phyloP scores from a whole-genome alignment of 2,888 invertebrate genomes.

The Xanthorhoe designata region DNA sequence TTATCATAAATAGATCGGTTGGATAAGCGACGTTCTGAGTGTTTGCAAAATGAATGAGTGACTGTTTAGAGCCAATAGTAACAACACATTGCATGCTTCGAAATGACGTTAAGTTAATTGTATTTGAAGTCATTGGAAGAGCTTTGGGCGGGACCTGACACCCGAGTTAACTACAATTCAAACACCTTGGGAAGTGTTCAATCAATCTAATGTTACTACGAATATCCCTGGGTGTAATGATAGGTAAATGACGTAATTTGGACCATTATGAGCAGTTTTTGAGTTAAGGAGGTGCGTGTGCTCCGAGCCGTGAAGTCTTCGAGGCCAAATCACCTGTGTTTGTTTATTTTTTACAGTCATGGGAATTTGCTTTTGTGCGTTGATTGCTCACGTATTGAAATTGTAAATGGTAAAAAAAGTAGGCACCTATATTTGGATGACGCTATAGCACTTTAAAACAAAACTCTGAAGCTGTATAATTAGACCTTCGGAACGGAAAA shows the following conservation, averaged over 20 bases:
- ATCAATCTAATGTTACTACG: not conserved
- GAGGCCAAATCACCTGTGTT: constrained; percentile 64
- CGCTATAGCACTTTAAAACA: constrained; percentile 24
- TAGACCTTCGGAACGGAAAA: not conserved
- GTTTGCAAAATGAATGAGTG: not conserved
- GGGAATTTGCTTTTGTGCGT: constrained; percentile 66
- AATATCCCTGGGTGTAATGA: constrained; percentile 60
- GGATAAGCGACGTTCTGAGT: not conserved
- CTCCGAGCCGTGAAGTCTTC: constrained; percentile 70
- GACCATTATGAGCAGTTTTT: constrained; percentile 65
- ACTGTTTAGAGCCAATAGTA: not conserved
- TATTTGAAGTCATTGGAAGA: not conserved
- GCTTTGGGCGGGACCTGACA: not conserved
- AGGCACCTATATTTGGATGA: constrained; percentile 30
- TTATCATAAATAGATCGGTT: not conserved
- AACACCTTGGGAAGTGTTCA: not conserved
- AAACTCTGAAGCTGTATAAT: not conserved
- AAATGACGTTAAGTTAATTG: not conserved
- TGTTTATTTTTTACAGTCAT: constrained; percentile 65
- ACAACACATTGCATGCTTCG: not conserved
- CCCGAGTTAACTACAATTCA: not conserved
- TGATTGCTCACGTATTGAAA: constrained; percentile 52
- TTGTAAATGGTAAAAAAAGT: constrained; percentile 48
- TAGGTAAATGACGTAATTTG: constrained; percentile 75
- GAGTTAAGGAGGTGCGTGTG: constrained; percentile 61